A percentile compares a stretch with the other conserved stretches of the same genome.
phyloP scores from a whole-genome alignment of 2,113 vertebrate genomes.

The Esox niger region DNA sequence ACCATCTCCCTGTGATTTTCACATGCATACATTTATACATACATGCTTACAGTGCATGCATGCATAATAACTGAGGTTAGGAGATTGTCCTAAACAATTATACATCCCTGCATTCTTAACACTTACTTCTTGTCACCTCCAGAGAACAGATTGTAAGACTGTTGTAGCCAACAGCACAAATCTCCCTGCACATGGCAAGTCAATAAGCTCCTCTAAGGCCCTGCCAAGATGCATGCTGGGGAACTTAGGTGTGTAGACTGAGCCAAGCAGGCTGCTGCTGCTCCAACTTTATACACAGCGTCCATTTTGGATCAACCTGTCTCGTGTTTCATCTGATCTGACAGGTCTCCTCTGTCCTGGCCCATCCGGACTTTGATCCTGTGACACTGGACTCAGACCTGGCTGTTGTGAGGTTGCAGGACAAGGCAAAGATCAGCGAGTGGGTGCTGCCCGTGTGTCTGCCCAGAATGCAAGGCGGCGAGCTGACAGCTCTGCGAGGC shows the following conservation, averaged over 20 bases:
- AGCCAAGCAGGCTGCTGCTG: neutral
- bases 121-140: neutral
- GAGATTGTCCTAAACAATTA: neutral
- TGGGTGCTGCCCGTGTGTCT: constrained; percentile 83
- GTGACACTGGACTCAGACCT: constrained; percentile 78
- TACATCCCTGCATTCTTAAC: neutral
- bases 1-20: too few species aligned
- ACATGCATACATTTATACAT: too few species aligned
- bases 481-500: constrained; percentile 65
- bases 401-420: constrained; percentile 83
- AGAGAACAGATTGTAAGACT: neutral
- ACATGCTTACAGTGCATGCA: too few species aligned
- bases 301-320: neutral
- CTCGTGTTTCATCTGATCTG: constrained; percentile 5
- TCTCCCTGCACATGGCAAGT: constrained; percentile 10
- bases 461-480: constrained; percentile 70
- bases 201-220: constrained; percentile 18
- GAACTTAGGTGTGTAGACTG: constrained; percentile 15
- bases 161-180: neutral
- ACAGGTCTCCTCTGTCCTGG: constrained; percentile 82
- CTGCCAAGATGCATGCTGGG: constrained; percentile 15
- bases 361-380: constrained; percentile 81
- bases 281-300: neutral
- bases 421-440: constrained; percentile 83
- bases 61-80: neutral